Conservation (phyloP, 1,140 invertebrate genomes). For the Drepana arcuata region DNA sequence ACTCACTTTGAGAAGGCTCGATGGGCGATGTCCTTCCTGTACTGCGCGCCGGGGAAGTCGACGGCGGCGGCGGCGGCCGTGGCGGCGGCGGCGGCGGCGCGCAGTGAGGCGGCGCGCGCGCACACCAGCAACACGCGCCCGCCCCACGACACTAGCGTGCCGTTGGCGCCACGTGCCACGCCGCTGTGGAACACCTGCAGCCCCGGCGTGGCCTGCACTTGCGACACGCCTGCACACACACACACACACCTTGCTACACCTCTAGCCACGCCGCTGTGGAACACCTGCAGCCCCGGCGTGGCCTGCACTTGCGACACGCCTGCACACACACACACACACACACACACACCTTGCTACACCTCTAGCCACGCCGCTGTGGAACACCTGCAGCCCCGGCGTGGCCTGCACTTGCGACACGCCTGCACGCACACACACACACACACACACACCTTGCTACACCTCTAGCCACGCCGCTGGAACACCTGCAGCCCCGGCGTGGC, state of each 20-base stretch:
- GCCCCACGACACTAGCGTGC: conserved; percentile 87
- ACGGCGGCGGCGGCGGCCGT: conserved; percentile 79
- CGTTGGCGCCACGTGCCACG: conserved; percentile 72
- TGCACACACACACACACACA: conserved; percentile 18
- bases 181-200: conserved; percentile 83
- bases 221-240: conserved; percentile 64
- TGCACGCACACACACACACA: conserved; percentile 19
- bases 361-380: conserved; percentile 82
- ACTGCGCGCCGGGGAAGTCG: conserved; percentile 88
- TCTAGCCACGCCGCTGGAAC: conserved; percentile 83
- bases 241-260: background rate
- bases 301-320: conserved; percentile 69
- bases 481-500: conserved; percentile 72
- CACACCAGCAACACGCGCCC: conserved; percentile 92
- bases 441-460: no score
- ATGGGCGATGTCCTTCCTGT: conserved; percentile 91
- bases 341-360: no score
- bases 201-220: conserved; percentile 57
- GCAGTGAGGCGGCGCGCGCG: conserved; percentile 77
- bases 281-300: conserved; percentile 74
- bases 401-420: conserved; percentile 69
- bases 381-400: conserved; percentile 74
- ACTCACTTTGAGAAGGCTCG: conserved; percentile 87
- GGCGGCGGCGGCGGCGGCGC: conserved; percentile 81
- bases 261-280: conserved; percentile 82